Evolutionary conservation across 2,888 invertebrate genomes (phyloP).

Genomic region (Pseudococcus jackbeardsleyi): DNA sequence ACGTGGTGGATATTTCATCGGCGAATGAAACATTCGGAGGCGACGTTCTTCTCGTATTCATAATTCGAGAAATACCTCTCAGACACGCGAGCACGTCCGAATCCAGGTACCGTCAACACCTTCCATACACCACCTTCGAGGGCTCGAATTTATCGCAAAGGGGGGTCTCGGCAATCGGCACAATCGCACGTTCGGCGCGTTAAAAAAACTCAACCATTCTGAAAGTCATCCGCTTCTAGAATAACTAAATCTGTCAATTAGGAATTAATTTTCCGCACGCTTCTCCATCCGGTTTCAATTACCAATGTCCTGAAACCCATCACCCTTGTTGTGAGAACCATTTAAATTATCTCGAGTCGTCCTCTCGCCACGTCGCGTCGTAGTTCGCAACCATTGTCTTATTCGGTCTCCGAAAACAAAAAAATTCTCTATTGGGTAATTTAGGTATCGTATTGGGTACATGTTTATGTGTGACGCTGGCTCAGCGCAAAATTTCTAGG

Average conservation of each 20-base stretch:
- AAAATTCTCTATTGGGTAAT: not conserved
- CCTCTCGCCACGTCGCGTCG: not conserved
- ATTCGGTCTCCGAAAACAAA: not conserved
- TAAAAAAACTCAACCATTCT: constrained; percentile 1
- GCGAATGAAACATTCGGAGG: constrained; percentile 58
- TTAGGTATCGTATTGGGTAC: not conserved
- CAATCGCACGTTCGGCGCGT: not conserved
- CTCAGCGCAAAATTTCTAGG: constrained; percentile 13
- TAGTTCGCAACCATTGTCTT: not conserved
- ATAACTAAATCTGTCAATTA: constrained; percentile 58
- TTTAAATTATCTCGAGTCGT: constrained; percentile 52
- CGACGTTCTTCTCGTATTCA: constrained; percentile 42
- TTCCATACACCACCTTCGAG: not conserved
- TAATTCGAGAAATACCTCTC: constrained; percentile 19
- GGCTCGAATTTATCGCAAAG: not conserved
- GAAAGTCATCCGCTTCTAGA: constrained; percentile 29
- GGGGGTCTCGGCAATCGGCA: not conserved
- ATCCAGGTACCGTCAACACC: not conserved
- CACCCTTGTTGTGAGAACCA: constrained; percentile 63
- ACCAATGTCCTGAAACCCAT: constrained; percentile 62
- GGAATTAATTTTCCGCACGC: constrained; percentile 64
- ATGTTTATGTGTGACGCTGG: not conserved
- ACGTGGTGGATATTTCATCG: constrained; percentile 33
- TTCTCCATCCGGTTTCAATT: constrained; percentile 63
- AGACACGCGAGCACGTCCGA: not conserved